Conservation (phyloP, 2,797 vertebrate genomes). For the Argentina silus region DNA sequence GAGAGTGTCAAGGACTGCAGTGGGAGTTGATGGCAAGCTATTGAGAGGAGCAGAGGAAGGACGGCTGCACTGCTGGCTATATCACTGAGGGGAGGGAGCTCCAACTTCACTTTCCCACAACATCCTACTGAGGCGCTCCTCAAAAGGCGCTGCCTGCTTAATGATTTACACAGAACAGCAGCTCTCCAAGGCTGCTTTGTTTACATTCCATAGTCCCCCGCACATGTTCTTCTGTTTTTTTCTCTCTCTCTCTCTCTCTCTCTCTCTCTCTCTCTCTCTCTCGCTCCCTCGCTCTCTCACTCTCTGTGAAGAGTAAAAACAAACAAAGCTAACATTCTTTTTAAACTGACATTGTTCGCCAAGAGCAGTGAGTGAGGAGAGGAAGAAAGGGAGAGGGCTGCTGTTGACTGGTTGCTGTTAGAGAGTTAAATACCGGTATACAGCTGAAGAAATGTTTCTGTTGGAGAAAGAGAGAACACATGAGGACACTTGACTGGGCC, state of each 20-base stretch:
- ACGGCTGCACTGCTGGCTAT: conserved; percentile 43
- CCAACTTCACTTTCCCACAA: conserved; percentile 33
- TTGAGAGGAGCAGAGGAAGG: conserved; percentile 44
- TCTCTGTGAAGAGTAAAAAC: conserved; percentile 36
- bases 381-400: conserved; percentile 3
- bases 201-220: conserved; percentile 59
- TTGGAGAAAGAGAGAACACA: neutral
- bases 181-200: conserved; percentile 65
- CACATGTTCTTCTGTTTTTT: conserved; percentile 52
- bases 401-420: conserved; percentile 19
- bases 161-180: conserved; percentile 70
- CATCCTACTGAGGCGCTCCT: conserved; percentile 38
- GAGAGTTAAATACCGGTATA: too few relatives aligned
- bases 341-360: conserved; percentile 55
- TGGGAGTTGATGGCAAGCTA: conserved; percentile 56
- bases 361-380: conserved; percentile 38
- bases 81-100: conserved; percentile 32
- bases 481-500: neutral
- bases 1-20: conserved; percentile 35
- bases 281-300: too few relatives aligned
- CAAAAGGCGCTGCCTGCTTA: conserved; percentile 68
- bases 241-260: too few relatives aligned
- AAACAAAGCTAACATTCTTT: conserved; percentile 37
- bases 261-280: too few relatives aligned
- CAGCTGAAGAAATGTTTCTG: neutral